phyloP scores from a whole-genome alignment of 2,888 invertebrate genomes.

The Aporophyla lueneburgensis region DNA sequence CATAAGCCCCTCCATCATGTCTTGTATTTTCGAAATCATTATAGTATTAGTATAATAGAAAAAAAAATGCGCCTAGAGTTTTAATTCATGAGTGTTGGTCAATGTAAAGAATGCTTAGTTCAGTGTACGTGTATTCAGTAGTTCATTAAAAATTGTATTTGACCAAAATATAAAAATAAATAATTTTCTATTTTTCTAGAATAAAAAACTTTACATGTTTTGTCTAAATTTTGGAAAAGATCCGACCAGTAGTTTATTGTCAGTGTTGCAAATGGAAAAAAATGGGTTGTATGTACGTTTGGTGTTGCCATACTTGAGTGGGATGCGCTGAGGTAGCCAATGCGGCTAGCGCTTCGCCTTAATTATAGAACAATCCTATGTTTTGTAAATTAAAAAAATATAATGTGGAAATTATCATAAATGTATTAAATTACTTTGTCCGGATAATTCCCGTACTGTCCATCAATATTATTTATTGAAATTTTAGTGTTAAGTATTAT shows the following conservation, averaged over 20 bases:
- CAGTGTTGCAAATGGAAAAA: slow-evolving; percentile 63
- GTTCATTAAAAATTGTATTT: slow-evolving; percentile 51
- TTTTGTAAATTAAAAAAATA: neutral
- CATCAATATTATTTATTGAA: slow-evolving; percentile 50
- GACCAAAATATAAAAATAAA: slow-evolving; percentile 71
- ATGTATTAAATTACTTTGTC: slow-evolving; percentile 31
- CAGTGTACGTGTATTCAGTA: slow-evolving; percentile 34
- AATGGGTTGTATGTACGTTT: slow-evolving; percentile 71
- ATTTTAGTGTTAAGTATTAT: slow-evolving; percentile 40
- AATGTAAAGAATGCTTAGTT: slow-evolving; percentile 36
- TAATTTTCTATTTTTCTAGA: slow-evolving; percentile 83
- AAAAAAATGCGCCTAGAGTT: neutral
- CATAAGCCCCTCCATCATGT: no score
- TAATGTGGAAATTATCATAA: slow-evolving; percentile 18
- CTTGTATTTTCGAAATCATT: neutral
- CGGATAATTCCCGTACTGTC: slow-evolving; percentile 40
- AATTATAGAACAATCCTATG: slow-evolving; percentile 16
- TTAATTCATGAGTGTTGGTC: slow-evolving; percentile 17
- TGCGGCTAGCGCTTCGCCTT: neutral
- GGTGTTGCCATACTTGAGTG: slow-evolving; percentile 64
- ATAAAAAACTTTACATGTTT: slow-evolving; percentile 69
- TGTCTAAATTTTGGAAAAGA: slow-evolving; percentile 71
- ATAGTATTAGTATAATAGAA: neutral
- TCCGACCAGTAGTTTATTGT: slow-evolving; percentile 72
- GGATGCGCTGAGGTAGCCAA: neutral